Percentiles rank a stretch among this genome's conserved stretches.
Evolutionary conservation across 1,140 invertebrate species (phyloP).

Genomic region (Thaumatotibia leucotreta): DNA sequence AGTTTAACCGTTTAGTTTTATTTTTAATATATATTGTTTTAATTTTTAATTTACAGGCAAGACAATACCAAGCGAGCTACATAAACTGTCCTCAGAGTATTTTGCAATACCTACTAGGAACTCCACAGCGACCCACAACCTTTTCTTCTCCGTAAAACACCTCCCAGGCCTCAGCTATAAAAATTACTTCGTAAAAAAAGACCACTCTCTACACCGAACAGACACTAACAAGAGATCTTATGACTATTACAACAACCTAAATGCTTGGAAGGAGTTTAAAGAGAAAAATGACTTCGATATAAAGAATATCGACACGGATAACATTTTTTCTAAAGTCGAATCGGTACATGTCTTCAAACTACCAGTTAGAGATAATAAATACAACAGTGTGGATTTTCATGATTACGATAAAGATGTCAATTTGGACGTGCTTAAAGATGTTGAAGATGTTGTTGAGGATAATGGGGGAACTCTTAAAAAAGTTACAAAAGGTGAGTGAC

Average conservation of each 20-base stretch:
- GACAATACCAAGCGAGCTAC: slow-evolving; percentile 71
- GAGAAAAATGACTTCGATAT: slow-evolving; percentile 22
- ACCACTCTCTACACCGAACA: slow-evolving; percentile 25
- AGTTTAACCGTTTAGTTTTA: too few species aligned
- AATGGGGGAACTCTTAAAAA: slow-evolving; percentile 29
- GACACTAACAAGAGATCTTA: slow-evolving; percentile 20
- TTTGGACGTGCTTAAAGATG: slow-evolving; percentile 31
- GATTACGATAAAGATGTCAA: slow-evolving; percentile 22
- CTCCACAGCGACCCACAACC: slow-evolving; percentile 78
- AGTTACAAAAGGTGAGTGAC: not conserved
- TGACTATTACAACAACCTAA: slow-evolving; percentile 33
- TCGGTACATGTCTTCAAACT: not conserved
- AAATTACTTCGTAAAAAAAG: slow-evolving; percentile 76
- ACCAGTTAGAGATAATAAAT: slow-evolving; percentile 3
- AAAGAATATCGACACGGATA: slow-evolving; percentile 23
- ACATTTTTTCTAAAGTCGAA: not conserved
- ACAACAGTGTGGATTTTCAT: slow-evolving; percentile 5
- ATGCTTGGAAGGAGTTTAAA: slow-evolving; percentile 39
- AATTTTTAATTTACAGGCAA: slow-evolving; percentile 39
- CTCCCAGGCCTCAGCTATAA: slow-evolving; percentile 81
- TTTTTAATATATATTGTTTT: too few species aligned
- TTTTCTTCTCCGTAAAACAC: slow-evolving; percentile 79
- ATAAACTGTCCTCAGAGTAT: slow-evolving; percentile 79
- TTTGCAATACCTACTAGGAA: slow-evolving; percentile 79
- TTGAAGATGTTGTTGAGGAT: slow-evolving; percentile 16